These are phyloP conservation scores for Bombus picipes DNA, from an alignment of 1,140 invertebrate species.

Conservation along the genomic window DNA sequence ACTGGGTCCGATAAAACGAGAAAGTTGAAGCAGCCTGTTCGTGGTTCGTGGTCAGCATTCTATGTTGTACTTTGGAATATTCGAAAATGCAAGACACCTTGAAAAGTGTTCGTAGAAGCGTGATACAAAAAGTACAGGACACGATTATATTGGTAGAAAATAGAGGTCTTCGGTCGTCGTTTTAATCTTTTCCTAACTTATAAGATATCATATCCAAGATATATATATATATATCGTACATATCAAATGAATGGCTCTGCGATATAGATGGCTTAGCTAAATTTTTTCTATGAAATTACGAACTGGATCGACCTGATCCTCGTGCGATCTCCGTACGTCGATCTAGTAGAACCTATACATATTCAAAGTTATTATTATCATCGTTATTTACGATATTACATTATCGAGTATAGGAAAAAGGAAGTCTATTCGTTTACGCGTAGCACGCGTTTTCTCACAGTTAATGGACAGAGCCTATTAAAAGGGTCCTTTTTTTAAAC, in stretches of 20 bases:
- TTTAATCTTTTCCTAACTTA: background rate
- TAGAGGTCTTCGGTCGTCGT: background rate
- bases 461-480: background rate
- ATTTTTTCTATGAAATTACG: background rate
- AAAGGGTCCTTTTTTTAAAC: background rate
- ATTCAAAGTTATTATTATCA: too few species aligned
- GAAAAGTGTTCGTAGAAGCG: background rate
- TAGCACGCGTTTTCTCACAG: too few species aligned
- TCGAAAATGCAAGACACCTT: background rate
- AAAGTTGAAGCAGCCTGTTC: background rate
- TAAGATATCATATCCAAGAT: too few species aligned
- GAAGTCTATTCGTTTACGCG: too few species aligned
- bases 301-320: too few species aligned
- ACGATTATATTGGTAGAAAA: background rate
- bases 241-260: rapidly evolving
- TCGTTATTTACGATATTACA: too few species aligned
- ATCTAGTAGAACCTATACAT: too few species aligned
- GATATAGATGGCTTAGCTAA: background rate
- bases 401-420: too few species aligned
- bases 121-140: background rate
- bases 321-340: background rate
- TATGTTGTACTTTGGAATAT: background rate
- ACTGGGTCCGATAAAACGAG: background rate
- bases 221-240: too few species aligned
- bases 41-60: background rate